Evolutionary conservation across 1,140 invertebrate species (phyloP).

Genomic region (Mamestra configurata): DNA sequence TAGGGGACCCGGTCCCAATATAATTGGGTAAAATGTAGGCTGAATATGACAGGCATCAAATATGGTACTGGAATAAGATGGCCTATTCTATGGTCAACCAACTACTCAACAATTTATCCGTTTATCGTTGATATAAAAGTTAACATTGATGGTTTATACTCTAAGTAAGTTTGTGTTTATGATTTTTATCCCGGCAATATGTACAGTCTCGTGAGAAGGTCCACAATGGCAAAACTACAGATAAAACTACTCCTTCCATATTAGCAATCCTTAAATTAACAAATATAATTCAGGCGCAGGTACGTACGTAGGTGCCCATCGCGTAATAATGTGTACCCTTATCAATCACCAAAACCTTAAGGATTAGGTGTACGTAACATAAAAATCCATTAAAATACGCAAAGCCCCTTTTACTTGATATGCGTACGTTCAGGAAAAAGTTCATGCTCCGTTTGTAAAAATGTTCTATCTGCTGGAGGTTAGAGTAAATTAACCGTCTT

Average conservation of each 20-base stretch:
- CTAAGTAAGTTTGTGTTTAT: too few relatives aligned
- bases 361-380: conserved; percentile 45
- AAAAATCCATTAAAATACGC: conserved; percentile 49
- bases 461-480: not conserved
- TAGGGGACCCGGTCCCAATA: not conserved
- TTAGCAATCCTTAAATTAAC: not conserved
- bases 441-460: conserved; percentile 3
- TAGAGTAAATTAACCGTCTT: not conserved
- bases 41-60: not conserved
- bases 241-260: not conserved
- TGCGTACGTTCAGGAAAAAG: conserved; percentile 7
- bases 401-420: conserved; percentile 15
- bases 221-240: too few relatives aligned
- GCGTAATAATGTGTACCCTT: conserved; percentile 47
- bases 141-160: not conserved
- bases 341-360: conserved; percentile 47
- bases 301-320: conserved; percentile 4
- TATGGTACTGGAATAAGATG: not conserved
- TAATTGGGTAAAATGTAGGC: not conserved
- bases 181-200: too few relatives aligned
- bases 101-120: not conserved
- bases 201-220: too few relatives aligned
- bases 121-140: not conserved
- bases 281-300: conserved; percentile 5
- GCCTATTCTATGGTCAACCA: not conserved